Evolutionary conservation across 2,888 invertebrate genomes (phyloP), one percentile per base, ranked within the genome.

Genomic region (Idaea straminata): DNA sequence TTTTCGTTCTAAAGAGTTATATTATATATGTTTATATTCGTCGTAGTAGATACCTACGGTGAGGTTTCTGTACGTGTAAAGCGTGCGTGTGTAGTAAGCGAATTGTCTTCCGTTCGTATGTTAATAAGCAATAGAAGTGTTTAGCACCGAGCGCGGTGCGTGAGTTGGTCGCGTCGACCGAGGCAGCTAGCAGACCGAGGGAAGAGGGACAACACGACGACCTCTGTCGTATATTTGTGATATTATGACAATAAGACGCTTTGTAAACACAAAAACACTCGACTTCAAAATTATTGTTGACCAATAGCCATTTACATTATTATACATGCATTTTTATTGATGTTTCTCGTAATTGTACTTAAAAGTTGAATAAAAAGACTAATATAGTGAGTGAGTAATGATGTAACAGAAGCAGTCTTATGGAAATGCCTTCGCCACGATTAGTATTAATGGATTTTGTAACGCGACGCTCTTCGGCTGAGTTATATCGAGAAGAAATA

Each of bases 201-300:
- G 64, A 59, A 69, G 62, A 66, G 58, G 64, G 25, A n/a, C 61
- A 58, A 62, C 61, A 61, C 67, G 65, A 61, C 60, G 61, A 38
- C 57, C 64, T 25, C 3, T 58, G 67, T 62, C 72, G 68, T 66
- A 67, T 64, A 61, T 61, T 83, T 88, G 89, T 90, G 89, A 89
- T 89, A 88, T 87, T 82, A 85, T 83, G 89, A 90, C 90, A 89
- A 89, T 89, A 88, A 89, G 82, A 81, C 77, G 77, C 76, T 76
- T 69, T 74, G 64, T 72, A 74, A 47, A 72, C 75, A 76, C 81
- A 82, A 82, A 83, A 80, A 71, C 68, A 66, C 62, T 72, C 70
- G 69, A 75, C 75, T 77, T 77, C 76, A 71, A 78, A 78, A 79
- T 77, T 47, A 47, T 47, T 74, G 71, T 72, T 69, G 66, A 75